Evolutionary conservation across 1,140 invertebrate species (phyloP).

Genomic region (Maniola jurtina): DNA sequence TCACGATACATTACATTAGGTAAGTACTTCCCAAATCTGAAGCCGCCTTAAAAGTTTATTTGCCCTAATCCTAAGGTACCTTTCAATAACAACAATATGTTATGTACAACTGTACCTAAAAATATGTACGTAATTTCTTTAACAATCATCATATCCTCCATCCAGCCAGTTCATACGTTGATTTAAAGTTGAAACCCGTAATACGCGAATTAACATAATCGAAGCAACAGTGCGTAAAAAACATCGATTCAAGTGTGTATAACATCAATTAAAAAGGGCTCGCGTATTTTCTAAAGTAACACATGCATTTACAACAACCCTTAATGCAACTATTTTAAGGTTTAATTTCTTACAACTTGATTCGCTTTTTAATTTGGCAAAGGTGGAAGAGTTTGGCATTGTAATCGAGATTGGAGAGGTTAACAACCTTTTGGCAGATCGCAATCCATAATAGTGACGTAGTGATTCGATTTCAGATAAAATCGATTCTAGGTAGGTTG

Average conservation of each 20-base stretch:
- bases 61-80: no score
- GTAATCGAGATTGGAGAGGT: constrained; percentile 29
- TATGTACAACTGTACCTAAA: neutral
- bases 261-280: constrained; percentile 49
- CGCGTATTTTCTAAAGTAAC: constrained; percentile 14
- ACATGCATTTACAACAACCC: neutral
- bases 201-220: constrained; percentile 59
- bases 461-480: constrained; percentile 35
- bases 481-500: constrained; percentile 17
- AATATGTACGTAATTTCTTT: constrained; percentile 11
- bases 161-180: constrained; percentile 35
- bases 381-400: constrained; percentile 21
- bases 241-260: constrained; percentile 42
- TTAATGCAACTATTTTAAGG: neutral
- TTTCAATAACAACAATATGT: neutral
- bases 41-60: no score
- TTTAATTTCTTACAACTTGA: constrained; percentile 1
- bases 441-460: constrained; percentile 34
- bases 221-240: constrained; percentile 50
- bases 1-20: no score
- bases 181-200: constrained; percentile 41
- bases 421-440: constrained; percentile 35
- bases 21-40: no score
- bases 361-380: neutral
- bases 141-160: constrained; percentile 11